A percentile compares a stretch with the other conserved stretches of the same genome.
Conservation (phyloP, 1,140 invertebrate genomes). For the Pseudomyrmex pallidus region DNA sequence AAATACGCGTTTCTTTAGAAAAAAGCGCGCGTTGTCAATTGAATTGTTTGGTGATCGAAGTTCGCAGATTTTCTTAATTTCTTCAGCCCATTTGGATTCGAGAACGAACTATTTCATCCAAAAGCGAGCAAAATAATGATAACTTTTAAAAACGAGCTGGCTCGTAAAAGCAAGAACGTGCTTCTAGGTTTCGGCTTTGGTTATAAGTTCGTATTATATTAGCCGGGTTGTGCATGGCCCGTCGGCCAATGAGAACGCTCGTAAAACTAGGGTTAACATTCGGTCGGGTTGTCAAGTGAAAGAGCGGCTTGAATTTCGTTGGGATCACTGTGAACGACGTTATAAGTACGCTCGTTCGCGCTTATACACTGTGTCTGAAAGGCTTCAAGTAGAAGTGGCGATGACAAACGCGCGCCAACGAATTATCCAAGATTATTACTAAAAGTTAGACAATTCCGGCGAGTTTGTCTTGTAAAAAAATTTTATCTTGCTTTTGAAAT, state of each 20-base stretch:
- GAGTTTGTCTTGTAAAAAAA: too few species aligned
- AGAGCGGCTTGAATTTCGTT: constrained; percentile 83
- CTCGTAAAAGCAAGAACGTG: constrained; percentile 83
- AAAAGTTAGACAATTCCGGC: background rate
- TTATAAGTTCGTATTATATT: constrained; percentile 86
- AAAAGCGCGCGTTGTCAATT: constrained; percentile 27
- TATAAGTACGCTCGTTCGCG: constrained; percentile 66
- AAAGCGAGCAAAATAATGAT: constrained; percentile 83
- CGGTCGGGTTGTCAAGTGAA: constrained; percentile 84
- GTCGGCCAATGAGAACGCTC: constrained; percentile 80
- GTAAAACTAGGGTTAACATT: constrained; percentile 85
- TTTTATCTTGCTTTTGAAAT: too few species aligned
- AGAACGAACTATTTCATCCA: constrained; percentile 78
- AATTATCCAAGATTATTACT: constrained; percentile 5
- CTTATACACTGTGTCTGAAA: constrained; percentile 31
- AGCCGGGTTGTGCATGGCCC: constrained; percentile 79
- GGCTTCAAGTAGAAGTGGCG: constrained; percentile 40
- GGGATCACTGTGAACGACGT: constrained; percentile 76
- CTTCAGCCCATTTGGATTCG: constrained; percentile 62
- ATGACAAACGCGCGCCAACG: constrained; percentile 22
- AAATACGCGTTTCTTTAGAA: background rate
- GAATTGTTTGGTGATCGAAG: constrained; percentile 53
- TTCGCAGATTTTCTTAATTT: constrained; percentile 44
- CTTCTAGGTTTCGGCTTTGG: constrained; percentile 83
- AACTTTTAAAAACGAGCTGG: constrained; percentile 83